A percentile compares a stretch with the other conserved stretches of the same genome.
These are phyloP conservation scores for Popillia japonica DNA, from an alignment of 1,140 invertebrate genomes.

Conservation along the genomic window DNA sequence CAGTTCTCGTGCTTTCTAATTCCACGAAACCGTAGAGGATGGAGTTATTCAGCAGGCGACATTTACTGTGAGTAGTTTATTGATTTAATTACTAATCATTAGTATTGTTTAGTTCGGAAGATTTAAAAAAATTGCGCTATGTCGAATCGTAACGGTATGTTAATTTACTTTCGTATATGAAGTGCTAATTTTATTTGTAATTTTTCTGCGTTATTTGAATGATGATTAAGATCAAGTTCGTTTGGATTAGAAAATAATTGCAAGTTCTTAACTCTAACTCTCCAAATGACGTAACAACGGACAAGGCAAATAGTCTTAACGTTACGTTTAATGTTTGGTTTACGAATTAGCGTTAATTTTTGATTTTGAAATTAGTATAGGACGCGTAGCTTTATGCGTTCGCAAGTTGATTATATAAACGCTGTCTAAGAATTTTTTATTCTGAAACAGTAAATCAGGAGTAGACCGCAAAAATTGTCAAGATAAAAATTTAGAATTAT, in stretches of 20 bases:
- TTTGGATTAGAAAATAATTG: background rate
- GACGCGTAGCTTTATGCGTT: background rate
- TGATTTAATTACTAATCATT: background rate
- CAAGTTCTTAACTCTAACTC: no score
- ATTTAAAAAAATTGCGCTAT: no score
- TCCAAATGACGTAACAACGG: background rate
- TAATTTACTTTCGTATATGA: no score
- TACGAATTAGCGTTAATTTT: constrained; percentile 2
- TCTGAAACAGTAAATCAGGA: background rate
- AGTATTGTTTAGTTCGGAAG: no score
- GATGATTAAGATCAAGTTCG: no score
- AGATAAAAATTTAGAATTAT: no score
- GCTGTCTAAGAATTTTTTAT: background rate
- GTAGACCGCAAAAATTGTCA: no score
- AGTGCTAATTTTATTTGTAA: no score
- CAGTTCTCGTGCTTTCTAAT: constrained; percentile 6
- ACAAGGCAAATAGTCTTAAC: background rate
- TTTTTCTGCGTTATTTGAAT: no score
- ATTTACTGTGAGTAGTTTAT: constrained; percentile 22
- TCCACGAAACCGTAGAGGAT: background rate
- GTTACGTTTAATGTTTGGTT: constrained; percentile 17
- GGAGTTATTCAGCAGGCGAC: constrained; percentile 27
- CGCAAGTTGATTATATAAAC: background rate
- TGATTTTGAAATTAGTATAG: background rate
- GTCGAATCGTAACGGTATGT: no score